Evolutionary conservation across 2,888 invertebrate genomes (phyloP).

Genomic region (Phrixothrix hirtus): DNA sequence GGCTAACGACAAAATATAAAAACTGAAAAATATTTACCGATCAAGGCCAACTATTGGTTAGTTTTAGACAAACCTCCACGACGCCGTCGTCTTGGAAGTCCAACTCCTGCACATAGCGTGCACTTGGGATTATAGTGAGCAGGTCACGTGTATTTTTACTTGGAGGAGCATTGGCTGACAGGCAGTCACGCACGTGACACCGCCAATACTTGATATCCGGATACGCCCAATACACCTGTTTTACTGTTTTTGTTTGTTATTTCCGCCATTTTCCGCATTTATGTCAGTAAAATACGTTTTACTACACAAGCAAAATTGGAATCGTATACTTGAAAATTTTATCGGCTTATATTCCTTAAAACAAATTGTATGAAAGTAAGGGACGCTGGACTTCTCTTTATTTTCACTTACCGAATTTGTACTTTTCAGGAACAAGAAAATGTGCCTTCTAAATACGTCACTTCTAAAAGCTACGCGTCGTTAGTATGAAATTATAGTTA

Average conservation of each 20-base stretch:
- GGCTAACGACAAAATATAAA: conserved; percentile 18
- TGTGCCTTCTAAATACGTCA: no score
- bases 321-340: conserved; percentile 18
- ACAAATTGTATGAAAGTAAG: conserved; percentile 1
- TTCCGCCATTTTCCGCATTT: conserved; percentile 37
- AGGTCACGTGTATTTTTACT: conserved; percentile 29
- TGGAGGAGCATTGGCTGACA: conserved; percentile 39
- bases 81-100: conserved; percentile 35
- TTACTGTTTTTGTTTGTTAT: conserved; percentile 36
- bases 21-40: conserved; percentile 21
- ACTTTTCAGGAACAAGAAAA: neutral
- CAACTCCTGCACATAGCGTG: conserved; percentile 34
- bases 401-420: no score
- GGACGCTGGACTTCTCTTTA: no score
- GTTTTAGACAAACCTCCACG: conserved; percentile 37
- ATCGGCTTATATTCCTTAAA: conserved; percentile 11
- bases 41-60: conserved; percentile 35
- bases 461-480: no score
- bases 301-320: conserved; percentile 8
- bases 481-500: no score
- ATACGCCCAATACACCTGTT: conserved; percentile 39
- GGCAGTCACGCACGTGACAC: conserved; percentile 44
- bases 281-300: conserved; percentile 14
- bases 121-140: conserved; percentile 35
- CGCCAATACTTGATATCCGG: conserved; percentile 36